Evolutionary conservation across 2,797 vertebrate species (phyloP), one percentile per base, ranked within the genome.

Genomic region (Adrianichthys oophorus): DNA sequence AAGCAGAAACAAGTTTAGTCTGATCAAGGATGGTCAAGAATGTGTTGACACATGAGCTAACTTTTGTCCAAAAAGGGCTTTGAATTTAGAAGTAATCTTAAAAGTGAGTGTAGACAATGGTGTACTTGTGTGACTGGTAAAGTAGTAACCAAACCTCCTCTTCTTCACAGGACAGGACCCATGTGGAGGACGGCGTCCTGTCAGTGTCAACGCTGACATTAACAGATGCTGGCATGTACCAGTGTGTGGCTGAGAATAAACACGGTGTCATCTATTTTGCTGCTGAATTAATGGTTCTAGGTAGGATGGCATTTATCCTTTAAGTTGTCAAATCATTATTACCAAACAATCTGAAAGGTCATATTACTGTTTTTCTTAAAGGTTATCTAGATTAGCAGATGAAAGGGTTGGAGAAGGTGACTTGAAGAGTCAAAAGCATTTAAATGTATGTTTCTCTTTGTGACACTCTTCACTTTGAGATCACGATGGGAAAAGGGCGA

Each of bases 241-340:
- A 98, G 41, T 98, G 96, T 84, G 87, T 98, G 85, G 96, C 96
- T 1, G 96, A 98, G 89, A 98, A 98, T 88, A 98, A 97, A 85
- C 95, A 98, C 4, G 95, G 96, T 15, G 84, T 94, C 54, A 93
- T 96, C 85, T 95, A 94, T 82, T 95, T 96, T 15, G 94, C 92
- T 59, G 96, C 96, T 43, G 94, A 97, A 78, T 93, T 98, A 79
- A 93, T 93, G 84, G 96, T 98, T 84, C 74, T 96, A 83, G 96
- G 96, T 98, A 94, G 93, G 94, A 77, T 82, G 79, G 62, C 72
- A 79, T 85, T 86, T 83, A 68, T 85, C 74, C 63, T 49, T 79
- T 79, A 82, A 78, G 78, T 82, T 81, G 63, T 70, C 70, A 72
- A 82, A 80, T 79, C 62, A 78, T 61, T 68, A 74, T 73, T 72